Evolutionary conservation across 37 sponge, comb jelly and placozoan genomes (phyloP).

Genomic region (Lycopodina hypogea): DNA sequence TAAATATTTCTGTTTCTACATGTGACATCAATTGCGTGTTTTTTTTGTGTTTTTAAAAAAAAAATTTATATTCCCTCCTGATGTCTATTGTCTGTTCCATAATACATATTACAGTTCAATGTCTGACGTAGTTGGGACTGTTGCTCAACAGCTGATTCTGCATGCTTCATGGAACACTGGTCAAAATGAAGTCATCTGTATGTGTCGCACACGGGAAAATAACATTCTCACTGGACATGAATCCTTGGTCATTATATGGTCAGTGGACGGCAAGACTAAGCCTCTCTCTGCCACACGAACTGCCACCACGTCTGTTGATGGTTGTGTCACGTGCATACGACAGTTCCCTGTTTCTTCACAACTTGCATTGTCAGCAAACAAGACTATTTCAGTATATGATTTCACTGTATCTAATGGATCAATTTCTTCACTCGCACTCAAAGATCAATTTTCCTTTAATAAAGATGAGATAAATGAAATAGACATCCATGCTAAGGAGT

Average conservation of each 20-base stretch:
- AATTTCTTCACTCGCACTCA: neutral
- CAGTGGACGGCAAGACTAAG: neutral
- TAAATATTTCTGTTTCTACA: too few relatives aligned
- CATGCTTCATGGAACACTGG: conserved; percentile 14
- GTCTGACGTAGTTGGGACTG: too few relatives aligned
- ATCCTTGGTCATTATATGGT: conserved; percentile 31
- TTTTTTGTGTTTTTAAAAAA: too few relatives aligned
- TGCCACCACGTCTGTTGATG: conserved; percentile 1
- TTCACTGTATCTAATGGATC: neutral
- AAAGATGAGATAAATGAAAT: conserved; percentile 70
- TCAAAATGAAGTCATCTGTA: conserved; percentile 18
- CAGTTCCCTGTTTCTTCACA: neutral
- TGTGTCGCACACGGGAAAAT: conserved; percentile 3
- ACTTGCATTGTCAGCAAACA: conserved; percentile 27
- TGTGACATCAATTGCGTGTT: too few relatives aligned
- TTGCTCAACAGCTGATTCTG: too few relatives aligned
- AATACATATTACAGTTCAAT: too few relatives aligned
- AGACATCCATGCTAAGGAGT: conserved; percentile 25
- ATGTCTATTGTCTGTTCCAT: too few relatives aligned
- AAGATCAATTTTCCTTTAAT: conserved; percentile 35
- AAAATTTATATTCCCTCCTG: too few relatives aligned
- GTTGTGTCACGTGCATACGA: conserved; percentile 35
- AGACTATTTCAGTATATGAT: conserved; percentile 36
- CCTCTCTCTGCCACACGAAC: neutral
- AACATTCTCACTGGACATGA: conserved; percentile 44